These are phyloP conservation scores for Bucco capensis DNA, from an alignment of 2,113 vertebrate species.

Conservation along the genomic window DNA sequence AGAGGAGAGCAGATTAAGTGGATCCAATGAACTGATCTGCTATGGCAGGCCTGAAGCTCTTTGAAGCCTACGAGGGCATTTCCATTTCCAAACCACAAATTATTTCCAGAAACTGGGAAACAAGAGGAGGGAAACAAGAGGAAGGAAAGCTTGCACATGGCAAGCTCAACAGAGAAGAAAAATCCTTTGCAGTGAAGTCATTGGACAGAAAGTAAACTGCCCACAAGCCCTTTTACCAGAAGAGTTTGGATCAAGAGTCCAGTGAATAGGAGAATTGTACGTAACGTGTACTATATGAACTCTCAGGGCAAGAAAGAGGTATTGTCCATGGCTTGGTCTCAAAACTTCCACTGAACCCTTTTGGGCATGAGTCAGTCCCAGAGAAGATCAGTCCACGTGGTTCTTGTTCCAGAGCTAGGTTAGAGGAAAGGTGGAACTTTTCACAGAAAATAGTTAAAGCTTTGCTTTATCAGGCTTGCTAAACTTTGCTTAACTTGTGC, in stretches of 20 bases:
- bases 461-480: conserved; percentile 64
- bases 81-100: conserved; percentile 74
- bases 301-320: conserved; percentile 16
- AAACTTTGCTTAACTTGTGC: conserved; percentile 74
- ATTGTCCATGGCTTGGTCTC: conserved; percentile 20
- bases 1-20: conserved; percentile 32
- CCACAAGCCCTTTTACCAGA: conserved; percentile 68
- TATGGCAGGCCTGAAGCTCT: conserved; percentile 56
- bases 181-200: conserved; percentile 70
- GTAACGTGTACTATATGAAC: conserved; percentile 20
- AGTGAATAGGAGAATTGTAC: conserved; percentile 40
- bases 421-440: conserved; percentile 58
- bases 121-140: conserved; percentile 67
- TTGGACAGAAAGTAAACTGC: conserved; percentile 66
- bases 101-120: conserved; percentile 72
- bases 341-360: conserved; percentile 14
- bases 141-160: conserved; percentile 64
- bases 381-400: neutral
- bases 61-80: conserved; percentile 61
- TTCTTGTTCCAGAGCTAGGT: conserved; percentile 27
- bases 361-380: conserved; percentile 13
- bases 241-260: conserved; percentile 45
- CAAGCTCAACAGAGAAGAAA: conserved; percentile 56
- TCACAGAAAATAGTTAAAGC: conserved; percentile 71
- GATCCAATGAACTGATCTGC: conserved; percentile 52